These are phyloP conservation scores for Talpa occidentalis DNA, from an alignment of 2,113 vertebrate species.

Conservation along the genomic window DNA sequence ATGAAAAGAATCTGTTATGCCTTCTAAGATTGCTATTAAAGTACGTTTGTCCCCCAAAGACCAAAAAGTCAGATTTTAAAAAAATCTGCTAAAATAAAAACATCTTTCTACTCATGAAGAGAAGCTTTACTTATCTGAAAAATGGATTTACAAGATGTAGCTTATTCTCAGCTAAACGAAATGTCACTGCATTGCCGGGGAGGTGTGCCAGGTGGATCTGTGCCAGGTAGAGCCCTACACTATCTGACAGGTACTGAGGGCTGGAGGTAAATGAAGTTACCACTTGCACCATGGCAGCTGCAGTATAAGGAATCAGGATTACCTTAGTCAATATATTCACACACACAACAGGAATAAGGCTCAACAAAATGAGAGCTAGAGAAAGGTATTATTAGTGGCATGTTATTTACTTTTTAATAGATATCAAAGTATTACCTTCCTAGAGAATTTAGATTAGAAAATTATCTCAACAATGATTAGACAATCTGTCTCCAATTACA, in stretches of 20 bases:
- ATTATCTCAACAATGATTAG: background rate
- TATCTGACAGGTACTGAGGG: background rate
- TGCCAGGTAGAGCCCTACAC: background rate
- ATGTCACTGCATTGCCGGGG: background rate
- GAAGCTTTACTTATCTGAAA: background rate
- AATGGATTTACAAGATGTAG: background rate
- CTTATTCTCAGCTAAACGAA: background rate
- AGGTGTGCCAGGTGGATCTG: background rate
- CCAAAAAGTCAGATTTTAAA: background rate
- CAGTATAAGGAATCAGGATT: background rate
- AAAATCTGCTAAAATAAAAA: background rate
- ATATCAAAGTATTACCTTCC: background rate
- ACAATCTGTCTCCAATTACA: background rate
- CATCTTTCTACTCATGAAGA: background rate
- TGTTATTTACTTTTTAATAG: background rate
- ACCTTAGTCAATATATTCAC: rapidly evolving
- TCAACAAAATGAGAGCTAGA: background rate
- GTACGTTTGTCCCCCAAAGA: background rate
- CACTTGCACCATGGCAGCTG: background rate
- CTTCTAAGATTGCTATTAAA: background rate
- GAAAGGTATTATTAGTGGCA: background rate
- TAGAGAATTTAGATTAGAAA: background rate
- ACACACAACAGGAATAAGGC: background rate
- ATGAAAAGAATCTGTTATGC: background rate
- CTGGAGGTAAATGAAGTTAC: background rate